A percentile compares a stretch with the other conserved stretches of the same genome.
Conservation (phyloP, 2,888 invertebrate species). For the Cenopis cana region DNA sequence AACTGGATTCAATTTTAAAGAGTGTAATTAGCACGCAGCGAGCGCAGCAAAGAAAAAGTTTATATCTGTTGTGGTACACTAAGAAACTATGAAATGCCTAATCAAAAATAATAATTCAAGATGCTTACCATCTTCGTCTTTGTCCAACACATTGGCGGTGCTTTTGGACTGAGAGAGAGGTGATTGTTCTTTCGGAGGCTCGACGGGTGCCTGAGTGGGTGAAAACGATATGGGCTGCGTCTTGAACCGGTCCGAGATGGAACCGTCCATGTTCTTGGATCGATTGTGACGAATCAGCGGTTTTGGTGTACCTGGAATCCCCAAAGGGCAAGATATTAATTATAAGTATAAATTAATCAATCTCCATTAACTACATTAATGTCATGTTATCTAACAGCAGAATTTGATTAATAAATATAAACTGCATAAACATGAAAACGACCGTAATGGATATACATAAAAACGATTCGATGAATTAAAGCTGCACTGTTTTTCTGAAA, state of each 20-base stretch:
- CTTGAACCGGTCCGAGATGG: slow-evolving; percentile 84
- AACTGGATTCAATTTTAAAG: slow-evolving; percentile 7
- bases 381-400: background rate
- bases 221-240: slow-evolving; percentile 90
- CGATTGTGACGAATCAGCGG: slow-evolving; percentile 80
- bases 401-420: too few species aligned
- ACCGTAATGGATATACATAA: background rate
- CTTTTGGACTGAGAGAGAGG: slow-evolving; percentile 75
- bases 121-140: slow-evolving; percentile 81
- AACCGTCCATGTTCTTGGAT: slow-evolving; percentile 75
- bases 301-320: slow-evolving; percentile 78
- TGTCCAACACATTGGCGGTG: slow-evolving; percentile 78
- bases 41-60: slow-evolving; percentile 7
- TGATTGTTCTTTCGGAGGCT: slow-evolving; percentile 56
- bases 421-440: too few species aligned
- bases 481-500: too few species aligned
- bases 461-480: background rate
- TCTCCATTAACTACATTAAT: background rate
- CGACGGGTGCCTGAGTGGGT: slow-evolving; percentile 47
- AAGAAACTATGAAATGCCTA: slow-evolving; percentile 18
- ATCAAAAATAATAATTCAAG: slow-evolving; percentile 27
- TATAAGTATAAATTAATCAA: background rate
- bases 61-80: slow-evolving; percentile 3
- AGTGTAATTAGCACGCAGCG: background rate
- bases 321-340: slow-evolving; percentile 6